Evolutionary conservation across 2,113 vertebrate species (phyloP), one percentile per base, ranked within the genome.

Genomic region (Shinisaurus crocodilurus): DNA sequence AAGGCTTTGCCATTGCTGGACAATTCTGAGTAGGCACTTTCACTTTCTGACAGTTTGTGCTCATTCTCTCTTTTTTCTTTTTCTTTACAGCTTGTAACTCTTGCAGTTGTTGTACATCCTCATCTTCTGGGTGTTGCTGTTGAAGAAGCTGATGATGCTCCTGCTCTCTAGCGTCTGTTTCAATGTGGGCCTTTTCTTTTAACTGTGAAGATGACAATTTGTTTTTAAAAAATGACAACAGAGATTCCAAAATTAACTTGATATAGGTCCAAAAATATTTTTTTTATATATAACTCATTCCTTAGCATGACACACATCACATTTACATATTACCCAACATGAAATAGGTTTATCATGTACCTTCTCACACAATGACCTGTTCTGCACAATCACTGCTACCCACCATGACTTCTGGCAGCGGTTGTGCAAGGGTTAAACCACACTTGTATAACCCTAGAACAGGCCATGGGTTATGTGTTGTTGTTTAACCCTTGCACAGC

Each of bases 131-230:
- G 85, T 97, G 96, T 81, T 98, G 98, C 76, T 98, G 98, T 90
- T 98, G 98, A 1, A 98, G 94, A 89, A 97, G 92, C 88, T 98
- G 98, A 75, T 97, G 97, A 79, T 98, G 97, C 90, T 98, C 98
- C 81, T 97, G 96, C 90, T 98, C 98, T 50, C 98, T 95, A 80
- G 98, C 98, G 95, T 98, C 98, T 0, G 98, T 98, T 95, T 99
- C 99, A 63, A 98, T 95, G 37, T 98, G 98, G 2, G 98, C 98
- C 93, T 99, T 99, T 95, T 99, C 99, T 94, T 99, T 99, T 95
- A 99, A 97, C 99, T 99, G 95, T 65, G 87, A 91, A 3, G 32
- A 20, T 88, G 86, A 7, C 72, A 91, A 29, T 0, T 54, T 0
- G 3, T 54, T 90, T 88, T 87, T 77, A 79, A 32, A 85, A 23